A percentile compares a stretch with the other conserved stretches of the same genome.
phyloP scores from a whole-genome alignment of 92 coral and sea anemone genomes.

The Hydrozoanthus gracilis region DNA sequence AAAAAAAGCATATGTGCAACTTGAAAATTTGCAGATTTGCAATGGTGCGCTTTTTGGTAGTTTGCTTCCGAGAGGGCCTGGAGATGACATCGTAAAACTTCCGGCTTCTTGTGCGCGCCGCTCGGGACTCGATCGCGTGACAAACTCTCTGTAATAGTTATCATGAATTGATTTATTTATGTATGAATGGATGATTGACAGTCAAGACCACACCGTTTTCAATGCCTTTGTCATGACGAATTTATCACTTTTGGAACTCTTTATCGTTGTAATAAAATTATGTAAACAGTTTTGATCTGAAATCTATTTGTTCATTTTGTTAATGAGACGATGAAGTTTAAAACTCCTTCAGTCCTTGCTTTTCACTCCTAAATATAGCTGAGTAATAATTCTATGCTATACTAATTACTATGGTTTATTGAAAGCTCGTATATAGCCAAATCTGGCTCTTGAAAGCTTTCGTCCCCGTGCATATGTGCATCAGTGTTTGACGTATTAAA shows the following conservation, averaged over 20 bases:
- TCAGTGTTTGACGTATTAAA: not conserved
- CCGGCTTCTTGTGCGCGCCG: too few relatives aligned
- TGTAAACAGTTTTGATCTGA: not conserved
- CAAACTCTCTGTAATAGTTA: not conserved
- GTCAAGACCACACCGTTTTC: not conserved
- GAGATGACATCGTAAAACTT: too few relatives aligned
- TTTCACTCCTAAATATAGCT: not conserved
- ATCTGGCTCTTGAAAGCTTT: not conserved
- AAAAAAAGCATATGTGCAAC: too few relatives aligned
- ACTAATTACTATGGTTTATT: constrained; percentile 10
- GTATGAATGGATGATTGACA: constrained; percentile 20
- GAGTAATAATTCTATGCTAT: not conserved
- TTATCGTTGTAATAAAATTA: not conserved
- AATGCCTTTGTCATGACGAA: not conserved
- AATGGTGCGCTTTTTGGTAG: too few relatives aligned
- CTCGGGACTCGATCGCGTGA: not conserved
- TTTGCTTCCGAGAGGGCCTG: too few relatives aligned
- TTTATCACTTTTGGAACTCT: constrained; percentile 14
- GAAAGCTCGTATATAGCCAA: not conserved
- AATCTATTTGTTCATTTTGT: not conserved
- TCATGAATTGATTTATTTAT: not conserved
- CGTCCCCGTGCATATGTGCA: not conserved
- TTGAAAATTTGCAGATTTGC: too few relatives aligned
- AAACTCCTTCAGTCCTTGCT: not conserved
- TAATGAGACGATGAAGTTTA: not conserved